phyloP scores from a whole-genome alignment of 2,113 vertebrate genomes.

The Oenanthe melanoleuca region DNA sequence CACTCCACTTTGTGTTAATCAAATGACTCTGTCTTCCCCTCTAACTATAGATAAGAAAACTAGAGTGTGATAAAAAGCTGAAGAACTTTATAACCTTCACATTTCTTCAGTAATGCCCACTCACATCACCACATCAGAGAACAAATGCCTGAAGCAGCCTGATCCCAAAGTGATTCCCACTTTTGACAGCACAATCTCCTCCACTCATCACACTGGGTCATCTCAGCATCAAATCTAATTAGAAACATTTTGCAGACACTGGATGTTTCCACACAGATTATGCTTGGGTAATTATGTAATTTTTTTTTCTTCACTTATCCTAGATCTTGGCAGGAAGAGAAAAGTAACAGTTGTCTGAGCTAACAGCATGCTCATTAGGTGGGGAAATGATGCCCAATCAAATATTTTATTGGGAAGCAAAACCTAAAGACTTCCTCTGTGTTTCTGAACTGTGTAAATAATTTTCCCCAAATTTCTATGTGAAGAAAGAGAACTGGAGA shows the following conservation, averaged over 20 bases:
- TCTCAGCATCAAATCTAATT: constrained; percentile 5
- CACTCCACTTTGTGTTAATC: background rate
- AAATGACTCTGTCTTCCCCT: background rate
- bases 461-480: background rate
- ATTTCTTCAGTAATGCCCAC: background rate
- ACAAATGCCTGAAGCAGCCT: background rate
- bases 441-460: background rate
- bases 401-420: background rate
- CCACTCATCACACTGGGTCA: background rate
- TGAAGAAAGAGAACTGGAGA: background rate
- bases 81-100: background rate
- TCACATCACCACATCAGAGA: background rate
- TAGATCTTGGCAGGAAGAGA: constrained; percentile 7
- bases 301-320: constrained; percentile 31
- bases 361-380: constrained; percentile 7
- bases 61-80: background rate
- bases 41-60: background rate
- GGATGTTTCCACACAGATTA: constrained; percentile 18
- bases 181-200: background rate
- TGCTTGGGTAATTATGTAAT: background rate
- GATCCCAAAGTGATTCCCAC: background rate
- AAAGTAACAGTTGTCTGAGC: constrained; percentile 26
- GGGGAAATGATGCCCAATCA: background rate
- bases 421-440: background rate
- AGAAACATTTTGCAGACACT: constrained; percentile 6